Base-by-base conservation (phyloP, 2,888 invertebrate species). In the Drepana falcataria region DNA sequence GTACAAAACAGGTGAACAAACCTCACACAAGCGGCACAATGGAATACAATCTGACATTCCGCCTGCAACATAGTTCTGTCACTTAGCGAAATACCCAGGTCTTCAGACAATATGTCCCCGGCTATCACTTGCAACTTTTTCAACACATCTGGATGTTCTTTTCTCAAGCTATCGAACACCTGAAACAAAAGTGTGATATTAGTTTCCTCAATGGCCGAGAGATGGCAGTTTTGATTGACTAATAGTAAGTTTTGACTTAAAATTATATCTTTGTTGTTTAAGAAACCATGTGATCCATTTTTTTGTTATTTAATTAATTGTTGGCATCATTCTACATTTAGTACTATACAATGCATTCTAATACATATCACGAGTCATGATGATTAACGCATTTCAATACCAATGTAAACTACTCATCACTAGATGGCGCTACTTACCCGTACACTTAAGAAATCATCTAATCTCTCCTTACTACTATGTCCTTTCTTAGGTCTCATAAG, bases 11-110 rank as follows among this genome's bases (percentile, higher is more conserved):
- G 3, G 48, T 44, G 34, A 35, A 52, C 55, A 54, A 61, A 91
- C 82, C 94, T 93, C 53, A 97, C 95, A 66, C 96, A 97, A 40
- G 97, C 97, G 4, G 97, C 97, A 73, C 95, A 95, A 73, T 97
- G 97, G 81, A 97, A 95, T 7, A 97, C 91, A 5, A 96, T 92
- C 57, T 95, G 92, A 33, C 94, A 93, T 58, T 94, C 93, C 4
- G 92, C 81, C 55, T 92, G 89, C 35, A 96, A 71, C 53, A 91
- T 79, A 49, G 90, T 79, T 53, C 93, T 92, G 65, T 95, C 93
- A 51, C 91, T 86, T 1, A 79, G 64, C 2, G 91, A 90, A 2
- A 95, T 84, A 0, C 93, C 95, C 65, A 96, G 85, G 58, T 92
- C 89, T n/a, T 93, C 91, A 21, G 83, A 77, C 5, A 93, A 83